Evolutionary conservation across 2,113 vertebrate species (phyloP).

Genomic region (Lagopus leucura): DNA sequence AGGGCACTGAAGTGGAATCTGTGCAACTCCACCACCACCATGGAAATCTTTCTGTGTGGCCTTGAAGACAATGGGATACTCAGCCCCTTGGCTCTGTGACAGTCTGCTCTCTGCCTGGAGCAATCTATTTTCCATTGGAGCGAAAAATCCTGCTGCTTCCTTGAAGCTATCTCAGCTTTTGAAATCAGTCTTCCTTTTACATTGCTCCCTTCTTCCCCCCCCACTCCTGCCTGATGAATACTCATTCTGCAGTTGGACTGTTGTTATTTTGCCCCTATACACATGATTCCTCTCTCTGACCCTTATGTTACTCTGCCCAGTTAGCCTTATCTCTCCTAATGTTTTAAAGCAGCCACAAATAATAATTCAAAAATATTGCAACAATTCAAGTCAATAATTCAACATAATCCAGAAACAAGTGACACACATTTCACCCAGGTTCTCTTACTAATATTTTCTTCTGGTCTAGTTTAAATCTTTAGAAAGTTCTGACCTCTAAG

Average conservation of each 20-base stretch:
- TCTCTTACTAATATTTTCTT: not conserved
- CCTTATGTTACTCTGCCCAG: not conserved
- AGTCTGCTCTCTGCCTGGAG: not conserved
- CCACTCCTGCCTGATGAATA: not conserved
- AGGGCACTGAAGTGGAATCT: not conserved
- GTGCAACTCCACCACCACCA: not conserved
- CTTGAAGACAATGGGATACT: not conserved
- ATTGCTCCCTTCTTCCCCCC: not conserved
- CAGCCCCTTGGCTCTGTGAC: accelerated
- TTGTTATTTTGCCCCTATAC: accelerated
- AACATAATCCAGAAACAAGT: not conserved
- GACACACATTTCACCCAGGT: not conserved
- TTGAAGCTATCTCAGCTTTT: not conserved
- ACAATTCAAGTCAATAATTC: not conserved
- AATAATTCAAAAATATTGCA: not conserved
- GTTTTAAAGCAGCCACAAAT: not conserved
- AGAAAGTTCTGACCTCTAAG: not conserved
- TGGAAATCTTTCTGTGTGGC: not conserved
- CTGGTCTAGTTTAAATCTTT: not conserved
- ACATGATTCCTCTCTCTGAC: not conserved
- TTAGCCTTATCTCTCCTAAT: not conserved
- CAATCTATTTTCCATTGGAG: not conserved
- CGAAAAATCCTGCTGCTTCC: not conserved
- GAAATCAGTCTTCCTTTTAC: not conserved
- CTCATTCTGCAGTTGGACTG: not conserved